These are phyloP conservation scores for Eledona agricola DNA, from an alignment of 2,888 invertebrate genomes.

Conservation along the genomic window DNA sequence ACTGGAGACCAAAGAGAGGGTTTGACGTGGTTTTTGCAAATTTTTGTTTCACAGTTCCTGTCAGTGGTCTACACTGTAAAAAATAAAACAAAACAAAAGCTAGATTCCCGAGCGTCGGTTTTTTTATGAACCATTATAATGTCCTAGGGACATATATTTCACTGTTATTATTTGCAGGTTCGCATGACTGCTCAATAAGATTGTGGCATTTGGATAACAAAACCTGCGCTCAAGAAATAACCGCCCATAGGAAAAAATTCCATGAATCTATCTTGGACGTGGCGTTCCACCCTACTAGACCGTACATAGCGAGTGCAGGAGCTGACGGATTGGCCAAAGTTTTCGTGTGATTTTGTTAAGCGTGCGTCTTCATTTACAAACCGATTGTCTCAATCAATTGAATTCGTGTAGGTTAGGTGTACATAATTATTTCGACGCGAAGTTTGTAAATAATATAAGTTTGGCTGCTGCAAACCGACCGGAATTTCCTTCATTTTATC, in stretches of 20 bases:
- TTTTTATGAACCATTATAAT: neutral
- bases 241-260: slow-evolving; percentile 99
- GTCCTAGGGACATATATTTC: slow-evolving; percentile 6
- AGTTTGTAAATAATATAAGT: slow-evolving; percentile 46
- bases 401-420: slow-evolving; percentile 49
- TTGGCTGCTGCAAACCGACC: slow-evolving; percentile 45
- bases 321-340: slow-evolving; percentile 99
- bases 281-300: slow-evolving; percentile 98
- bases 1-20: no score
- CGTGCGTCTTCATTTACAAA: slow-evolving; percentile 8
- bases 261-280: slow-evolving; percentile 99
- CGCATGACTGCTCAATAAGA: slow-evolving; percentile 97
- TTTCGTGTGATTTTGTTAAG: slow-evolving; percentile 79
- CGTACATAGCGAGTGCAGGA: slow-evolving; percentile 98
- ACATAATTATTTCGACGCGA: slow-evolving; percentile 48
- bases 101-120: no score
- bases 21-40: no score
- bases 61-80: no score
- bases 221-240: slow-evolving; percentile 99
- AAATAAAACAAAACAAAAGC: neutral
- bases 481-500: neutral
- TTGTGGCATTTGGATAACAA: slow-evolving; percentile 99
- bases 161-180: slow-evolving; percentile 50
- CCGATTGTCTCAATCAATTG: slow-evolving; percentile 26
- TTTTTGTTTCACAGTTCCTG: no score